Evolutionary conservation across 2,797 vertebrate genomes (phyloP), one percentile per base, ranked within the genome.

Genomic region (Typhlichthys eigenmanni): DNA sequence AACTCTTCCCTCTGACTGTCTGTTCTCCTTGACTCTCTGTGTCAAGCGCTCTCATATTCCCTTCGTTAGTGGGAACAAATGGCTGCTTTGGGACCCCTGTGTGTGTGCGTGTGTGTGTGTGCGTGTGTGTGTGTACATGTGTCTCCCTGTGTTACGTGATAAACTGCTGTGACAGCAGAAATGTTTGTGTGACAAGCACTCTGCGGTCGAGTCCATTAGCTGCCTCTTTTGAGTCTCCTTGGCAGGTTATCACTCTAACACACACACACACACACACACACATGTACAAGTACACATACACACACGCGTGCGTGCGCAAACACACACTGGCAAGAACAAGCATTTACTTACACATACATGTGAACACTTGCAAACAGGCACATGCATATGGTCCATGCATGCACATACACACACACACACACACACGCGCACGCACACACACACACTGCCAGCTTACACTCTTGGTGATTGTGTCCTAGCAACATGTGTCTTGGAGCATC

Each of bases 141-240:
- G 76, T 78, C 75, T 86, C 55, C 68, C 76, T 84, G 85, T 80
- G 80, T 85, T 85, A 80, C 55, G 70, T 87, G 83, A 86, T 85
- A 89, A 92, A 93, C 80, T 87, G 87, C 86, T 87, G 84, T 92
- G 90, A 92, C 91, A 89, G 90, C 88, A 90, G 86, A 92, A 91
- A 92, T 91, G 88, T 92, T 93, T 92, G 89, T 92, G 87, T 91
- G 91, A 92, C 89, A 91, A 90, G 87, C 80, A 82, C 87, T 84
- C 76, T 57, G 57, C 69, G 56, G 85, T 85, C 79, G 81, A 88
- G 85, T 88, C 87, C 87, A 90, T 91, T 89, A 91, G 85, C 87
- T 84, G 76, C 74, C 75, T 88, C 87, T 90, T 88, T 86, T 85
- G 72, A 89, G 82, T 85, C 84, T 85, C 81, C 78, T 87, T 87